These are phyloP conservation scores for Babylonia areolata DNA, from an alignment of 1,140 invertebrate genomes.

Conservation along the genomic window DNA sequence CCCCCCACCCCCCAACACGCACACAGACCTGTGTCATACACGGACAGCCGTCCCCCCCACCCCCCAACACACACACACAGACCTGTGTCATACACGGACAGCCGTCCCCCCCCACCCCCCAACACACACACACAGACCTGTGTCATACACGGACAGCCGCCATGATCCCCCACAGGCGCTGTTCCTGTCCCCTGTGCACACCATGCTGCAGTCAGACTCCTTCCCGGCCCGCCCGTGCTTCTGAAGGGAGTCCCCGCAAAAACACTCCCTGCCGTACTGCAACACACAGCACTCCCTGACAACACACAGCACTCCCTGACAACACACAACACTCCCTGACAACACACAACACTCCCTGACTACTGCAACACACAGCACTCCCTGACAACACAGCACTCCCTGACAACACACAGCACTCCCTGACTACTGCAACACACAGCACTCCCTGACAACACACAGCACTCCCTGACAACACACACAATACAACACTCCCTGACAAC, in stretches of 20 bases:
- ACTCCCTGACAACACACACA: no score
- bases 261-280: slow-evolving; percentile 54
- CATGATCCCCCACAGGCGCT: slow-evolving; percentile 57
- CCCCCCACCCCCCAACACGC: no score
- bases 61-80: slow-evolving; percentile 13
- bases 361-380: no score
- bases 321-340: no score
- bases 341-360: no score
- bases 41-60: slow-evolving; percentile 58
- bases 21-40: slow-evolving; percentile 56
- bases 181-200: slow-evolving; percentile 53
- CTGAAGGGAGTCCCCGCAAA: slow-evolving; percentile 56
- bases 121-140: slow-evolving; percentile 51
- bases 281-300: slow-evolving; percentile 17
- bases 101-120: no score
- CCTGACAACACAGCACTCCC: no score
- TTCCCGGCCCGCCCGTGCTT: slow-evolving; percentile 34
- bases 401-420: no score
- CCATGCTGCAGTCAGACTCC: slow-evolving; percentile 52
- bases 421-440: no score
- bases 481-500: no score
- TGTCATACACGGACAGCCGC: slow-evolving; percentile 56
- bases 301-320: no score
- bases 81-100: slow-evolving; percentile 44
- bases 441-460: no score